Base-by-base conservation (phyloP, 2,888 invertebrate species). In the Heteromurus nitidus region DNA sequence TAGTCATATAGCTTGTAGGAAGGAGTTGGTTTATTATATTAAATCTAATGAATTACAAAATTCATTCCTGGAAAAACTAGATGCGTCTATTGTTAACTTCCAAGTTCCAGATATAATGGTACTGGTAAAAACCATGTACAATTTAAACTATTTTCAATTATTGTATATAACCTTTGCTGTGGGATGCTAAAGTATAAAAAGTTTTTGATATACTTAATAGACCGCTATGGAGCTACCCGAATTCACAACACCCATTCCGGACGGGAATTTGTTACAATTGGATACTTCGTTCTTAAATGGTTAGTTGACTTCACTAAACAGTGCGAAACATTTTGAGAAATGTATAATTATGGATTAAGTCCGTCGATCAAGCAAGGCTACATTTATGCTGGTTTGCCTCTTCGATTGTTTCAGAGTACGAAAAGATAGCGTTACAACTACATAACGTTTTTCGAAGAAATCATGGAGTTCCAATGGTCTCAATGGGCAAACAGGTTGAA, bases 361-460 rank as follows among this genome's bases (percentile, higher is more conserved):
- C 13, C 31, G 28, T n/a, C 3, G n/a, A n/a, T n/a, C n/a, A n/a
- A 50, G 16, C 18, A 62, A 64, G 7, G 13, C 31, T 13, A 26
- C 7, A 31, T 30, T 16, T 28, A n/a, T n/a, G n/a, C 16, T 13
- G 53, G 5, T 53, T 53, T 53, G 22, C 11, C n/a, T n/a, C n/a
- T n/a, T n/a, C n/a, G n/a, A n/a, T n/a, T n/a, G 11, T 44, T 28
- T 22, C 50, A 82, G 82, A 77, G 28, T 74, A 65, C 69, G 73
- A 82, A 73, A 77, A 73, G 22, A 28, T 74, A n/a, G 60, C 73
- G 2, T 28, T 82, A 9, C 82, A 82, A 26, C 53, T 82, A 0
- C 82, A 82, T 44, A 82, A 82, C 26, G 42, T 26, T 16, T 82
- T 82, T 24, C 58, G 82, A 16, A 77, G 70, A 67, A 82, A 82